phyloP scores from a whole-genome alignment of 2,888 invertebrate genomes.

The Cheilosia urbana region DNA sequence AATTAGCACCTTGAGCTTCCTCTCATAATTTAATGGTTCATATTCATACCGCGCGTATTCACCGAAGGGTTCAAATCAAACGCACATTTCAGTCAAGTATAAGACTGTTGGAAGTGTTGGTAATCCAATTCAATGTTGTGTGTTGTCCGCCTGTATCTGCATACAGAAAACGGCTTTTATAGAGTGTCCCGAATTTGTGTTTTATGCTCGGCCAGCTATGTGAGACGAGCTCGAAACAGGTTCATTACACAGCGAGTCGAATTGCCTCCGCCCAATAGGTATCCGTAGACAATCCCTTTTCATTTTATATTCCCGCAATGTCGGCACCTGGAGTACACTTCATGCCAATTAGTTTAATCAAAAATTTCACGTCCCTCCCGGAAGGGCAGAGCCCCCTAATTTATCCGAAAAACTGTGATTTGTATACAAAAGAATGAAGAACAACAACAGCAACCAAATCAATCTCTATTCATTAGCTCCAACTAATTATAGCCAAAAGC shows the following conservation, averaged over 20 bases:
- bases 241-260: conserved; percentile 51
- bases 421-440: background rate
- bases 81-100: conserved; percentile 16
- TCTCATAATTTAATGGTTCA: conserved; percentile 34
- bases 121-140: conserved; percentile 16
- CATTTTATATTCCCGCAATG: conserved; percentile 30
- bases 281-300: conserved; percentile 19
- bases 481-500: conserved; percentile 58
- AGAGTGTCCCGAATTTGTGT: conserved; percentile 31
- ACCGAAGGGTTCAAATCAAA: background rate
- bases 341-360: conserved; percentile 71
- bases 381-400: conserved; percentile 47
- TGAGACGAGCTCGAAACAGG: conserved; percentile 40
- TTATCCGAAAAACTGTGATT: conserved; percentile 55
- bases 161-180: conserved; percentile 17
- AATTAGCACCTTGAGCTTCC: conserved; percentile 48
- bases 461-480: conserved; percentile 71
- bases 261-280: conserved; percentile 37
- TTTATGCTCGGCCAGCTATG: conserved; percentile 32
- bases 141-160: conserved; percentile 9
- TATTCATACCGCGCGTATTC: background rate
- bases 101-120: conserved; percentile 23
- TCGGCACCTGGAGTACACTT: background rate
- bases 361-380: conserved; percentile 59
- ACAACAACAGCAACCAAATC: conserved; percentile 48